Evolutionary conservation across 1,140 invertebrate species (phyloP), one percentile per base, ranked within the genome.

Genomic region (Vanessa tameamea): DNA sequence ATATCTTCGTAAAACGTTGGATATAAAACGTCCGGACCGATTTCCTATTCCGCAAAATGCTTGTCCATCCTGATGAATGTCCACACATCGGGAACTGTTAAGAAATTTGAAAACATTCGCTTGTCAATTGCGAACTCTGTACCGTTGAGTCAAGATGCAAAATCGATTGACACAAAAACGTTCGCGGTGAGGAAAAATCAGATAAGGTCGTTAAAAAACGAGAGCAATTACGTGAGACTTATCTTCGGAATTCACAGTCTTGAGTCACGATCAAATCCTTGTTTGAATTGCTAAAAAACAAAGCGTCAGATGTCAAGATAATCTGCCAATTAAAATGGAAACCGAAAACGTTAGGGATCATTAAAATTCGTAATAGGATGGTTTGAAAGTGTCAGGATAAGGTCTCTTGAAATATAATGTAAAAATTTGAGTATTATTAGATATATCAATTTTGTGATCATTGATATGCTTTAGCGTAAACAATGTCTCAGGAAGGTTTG

Each of bases 191-290:
- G 83, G 83, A 86, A 87, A 82, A 86, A 90, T 90, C 87, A 84
- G 89, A 91, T 90, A 89, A 76, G 82, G 76, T 77, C 76, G 82
- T 86, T 91, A 88, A 89, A 91, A 91, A 91, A 87, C 85, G 88
- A 81, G 69, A 77, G 82, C 88, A 90, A 90, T 91, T 91, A 91
- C 86, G 81, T 79, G 69, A 71, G 77, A 82, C 85, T 86, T 88
- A 90, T 91, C 86, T 84, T 63, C 55, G 63, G 73, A 53, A 64
- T 71, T 70, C 68, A 61, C 51, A 63, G 57, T 73, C 73, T 74
- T 63, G 68, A 74, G 72, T 71, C 73, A 75, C 73, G 73, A 75
- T 75, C 68, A 37, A 66, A 72, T 72, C 72, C 73, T 69, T 78
- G 70, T 79, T 79, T 83, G 82, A 82, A 84, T 79, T 85, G 80